phyloP scores from a whole-genome alignment of 1,140 invertebrate species.

The Pollicipes pollicipes region DNA sequence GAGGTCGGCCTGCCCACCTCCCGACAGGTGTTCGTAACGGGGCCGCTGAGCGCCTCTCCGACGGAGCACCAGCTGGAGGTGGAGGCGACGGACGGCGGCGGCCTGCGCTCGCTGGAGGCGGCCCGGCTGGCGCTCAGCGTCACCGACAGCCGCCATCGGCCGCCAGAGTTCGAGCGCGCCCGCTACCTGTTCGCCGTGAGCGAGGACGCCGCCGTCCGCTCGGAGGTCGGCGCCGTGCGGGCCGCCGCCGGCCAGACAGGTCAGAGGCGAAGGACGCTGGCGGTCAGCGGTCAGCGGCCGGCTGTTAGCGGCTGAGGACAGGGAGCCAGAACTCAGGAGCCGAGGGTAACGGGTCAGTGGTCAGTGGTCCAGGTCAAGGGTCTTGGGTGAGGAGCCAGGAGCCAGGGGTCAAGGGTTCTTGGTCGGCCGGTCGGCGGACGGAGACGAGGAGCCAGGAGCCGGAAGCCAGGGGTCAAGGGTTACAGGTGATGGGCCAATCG shows the following conservation, averaged over 20 bases:
- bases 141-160: constrained; percentile 39
- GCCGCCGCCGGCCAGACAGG: constrained; percentile 27
- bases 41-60: not conserved
- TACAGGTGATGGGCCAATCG: too few relatives aligned
- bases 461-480: too few relatives aligned
- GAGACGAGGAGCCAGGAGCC: too few relatives aligned
- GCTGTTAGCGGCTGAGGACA: too few relatives aligned
- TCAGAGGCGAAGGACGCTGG: not conserved
- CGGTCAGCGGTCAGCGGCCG: too few relatives aligned
- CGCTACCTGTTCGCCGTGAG: constrained; percentile 58
- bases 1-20: too few relatives aligned
- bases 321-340: too few relatives aligned
- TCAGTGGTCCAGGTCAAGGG: too few relatives aligned
- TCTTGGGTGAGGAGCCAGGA: too few relatives aligned
- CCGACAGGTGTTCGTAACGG: not conserved
- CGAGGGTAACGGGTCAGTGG: too few relatives aligned
- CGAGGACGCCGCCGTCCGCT: constrained; percentile 54
- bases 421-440: too few relatives aligned
- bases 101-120: constrained; percentile 21
- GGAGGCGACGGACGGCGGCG: not conserved
- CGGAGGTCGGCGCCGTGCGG: constrained; percentile 55
- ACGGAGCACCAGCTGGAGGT: not conserved
- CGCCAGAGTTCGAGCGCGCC: constrained; percentile 60
- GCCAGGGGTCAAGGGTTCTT: too few relatives aligned
- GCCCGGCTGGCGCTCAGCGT: constrained; percentile 57